phyloP scores from a whole-genome alignment of 2,797 vertebrate genomes.

The Neoniphon sammara region DNA sequence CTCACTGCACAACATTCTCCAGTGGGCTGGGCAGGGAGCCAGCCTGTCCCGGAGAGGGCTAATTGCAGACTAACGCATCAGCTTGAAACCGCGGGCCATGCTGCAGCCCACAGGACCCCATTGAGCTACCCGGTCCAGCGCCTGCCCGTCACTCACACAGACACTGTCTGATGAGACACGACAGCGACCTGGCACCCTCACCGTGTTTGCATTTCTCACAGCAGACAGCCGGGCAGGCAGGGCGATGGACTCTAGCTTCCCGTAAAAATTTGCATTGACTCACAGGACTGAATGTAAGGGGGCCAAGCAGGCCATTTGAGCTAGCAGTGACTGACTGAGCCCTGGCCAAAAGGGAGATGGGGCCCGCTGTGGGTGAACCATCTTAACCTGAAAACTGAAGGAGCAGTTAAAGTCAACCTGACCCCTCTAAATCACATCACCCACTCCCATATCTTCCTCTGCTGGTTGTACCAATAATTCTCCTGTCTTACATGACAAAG shows the following conservation, averaged over 20 bases:
- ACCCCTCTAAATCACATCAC: neutral
- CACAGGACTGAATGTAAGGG: constrained; percentile 28
- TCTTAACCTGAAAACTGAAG: neutral
- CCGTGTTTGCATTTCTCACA: constrained; percentile 75
- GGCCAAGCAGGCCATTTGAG: constrained; percentile 14
- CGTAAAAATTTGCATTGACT: constrained; percentile 51
- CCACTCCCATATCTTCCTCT: neutral
- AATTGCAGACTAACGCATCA: constrained; percentile 78
- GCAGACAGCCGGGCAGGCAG: constrained; percentile 48
- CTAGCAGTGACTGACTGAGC: constrained; percentile 25
- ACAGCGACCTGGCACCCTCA: constrained; percentile 60
- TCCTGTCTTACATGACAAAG: no score
- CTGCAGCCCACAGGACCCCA: constrained; percentile 67
- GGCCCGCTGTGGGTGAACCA: neutral
- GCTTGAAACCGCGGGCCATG: constrained; percentile 67
- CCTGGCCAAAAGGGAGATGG: constrained; percentile 5
- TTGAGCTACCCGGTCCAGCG: constrained; percentile 64
- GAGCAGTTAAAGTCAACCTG: neutral
- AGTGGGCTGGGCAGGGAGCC: constrained; percentile 71
- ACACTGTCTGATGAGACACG: constrained; percentile 60
- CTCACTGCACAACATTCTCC: constrained; percentile 54
- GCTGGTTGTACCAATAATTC: no score
- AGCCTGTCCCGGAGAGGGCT: constrained; percentile 68
- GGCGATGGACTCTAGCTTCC: constrained; percentile 40
- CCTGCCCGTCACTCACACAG: constrained; percentile 67